Conservation (phyloP, 2,888 invertebrate genomes). For the Acanthosoma haemorrhoidale region DNA sequence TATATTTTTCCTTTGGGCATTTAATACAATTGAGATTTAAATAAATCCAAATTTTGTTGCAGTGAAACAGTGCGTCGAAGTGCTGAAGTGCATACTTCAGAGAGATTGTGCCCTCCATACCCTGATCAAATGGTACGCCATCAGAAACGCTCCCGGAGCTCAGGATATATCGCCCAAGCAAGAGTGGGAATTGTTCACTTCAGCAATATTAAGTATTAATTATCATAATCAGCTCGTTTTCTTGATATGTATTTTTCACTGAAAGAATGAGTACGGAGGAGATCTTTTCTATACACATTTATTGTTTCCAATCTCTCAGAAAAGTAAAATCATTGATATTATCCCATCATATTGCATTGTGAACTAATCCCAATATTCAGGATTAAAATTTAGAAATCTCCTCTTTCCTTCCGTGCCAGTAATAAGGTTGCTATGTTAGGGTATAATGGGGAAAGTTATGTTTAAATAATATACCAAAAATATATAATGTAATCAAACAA, state of each 20-base stretch:
- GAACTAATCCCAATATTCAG: no score
- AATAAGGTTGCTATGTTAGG: no score
- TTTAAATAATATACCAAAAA: no score
- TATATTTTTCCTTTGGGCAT: background rate
- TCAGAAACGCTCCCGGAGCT: constrained; percentile 80
- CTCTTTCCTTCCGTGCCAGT: no score
- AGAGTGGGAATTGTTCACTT: constrained; percentile 74
- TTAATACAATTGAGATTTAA: background rate
- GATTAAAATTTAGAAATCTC: no score
- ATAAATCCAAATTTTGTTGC: constrained; percentile 14
- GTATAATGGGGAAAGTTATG: no score
- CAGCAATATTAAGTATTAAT: constrained; percentile 52
- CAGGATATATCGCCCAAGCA: constrained; percentile 66
- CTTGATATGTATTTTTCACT: no score
- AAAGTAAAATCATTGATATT: background rate
- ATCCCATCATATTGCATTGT: no score
- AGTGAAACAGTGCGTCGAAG: constrained; percentile 65
- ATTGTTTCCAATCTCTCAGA: background rate
- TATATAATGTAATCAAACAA: no score
- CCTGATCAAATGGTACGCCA: constrained; percentile 79
- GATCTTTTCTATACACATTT: no score
- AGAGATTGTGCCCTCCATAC: constrained; percentile 70
- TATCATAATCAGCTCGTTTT: no score
- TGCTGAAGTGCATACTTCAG: constrained; percentile 67
- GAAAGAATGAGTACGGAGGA: no score